These are phyloP conservation scores for Balaenoptera acutorostrata DNA, from an alignment of 2,113 vertebrate species.

Conservation along the genomic window DNA sequence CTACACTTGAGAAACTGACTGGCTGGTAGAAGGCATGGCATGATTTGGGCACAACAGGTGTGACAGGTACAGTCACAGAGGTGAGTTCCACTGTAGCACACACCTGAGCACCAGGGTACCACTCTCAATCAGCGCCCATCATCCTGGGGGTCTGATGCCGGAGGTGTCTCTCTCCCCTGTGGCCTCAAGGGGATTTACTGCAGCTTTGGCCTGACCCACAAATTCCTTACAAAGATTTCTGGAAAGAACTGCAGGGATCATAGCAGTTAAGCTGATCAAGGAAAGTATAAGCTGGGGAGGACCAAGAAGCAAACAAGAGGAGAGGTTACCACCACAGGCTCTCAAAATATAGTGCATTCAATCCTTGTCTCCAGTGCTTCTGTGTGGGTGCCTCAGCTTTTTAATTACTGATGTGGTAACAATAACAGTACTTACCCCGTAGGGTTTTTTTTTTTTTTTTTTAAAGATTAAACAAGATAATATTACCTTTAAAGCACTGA, in stretches of 20 bases:
- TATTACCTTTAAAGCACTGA: background rate
- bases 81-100: background rate
- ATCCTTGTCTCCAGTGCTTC: background rate
- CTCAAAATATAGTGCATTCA: background rate
- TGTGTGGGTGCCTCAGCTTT: background rate
- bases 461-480: background rate
- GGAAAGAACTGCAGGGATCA: background rate
- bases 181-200: background rate
- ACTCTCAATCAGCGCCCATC: background rate
- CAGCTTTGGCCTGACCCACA: background rate
- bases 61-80: background rate
- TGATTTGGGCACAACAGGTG: background rate
- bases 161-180: background rate
- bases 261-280: background rate
- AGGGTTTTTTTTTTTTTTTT: background rate
- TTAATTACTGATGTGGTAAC: background rate
- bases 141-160: background rate
- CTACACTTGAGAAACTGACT: background rate
- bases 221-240: background rate
- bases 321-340: background rate
- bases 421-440: background rate
- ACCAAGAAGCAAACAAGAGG: background rate
- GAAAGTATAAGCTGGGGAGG: background rate
- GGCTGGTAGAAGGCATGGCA: background rate
- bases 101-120: background rate